Evolutionary conservation across 2,797 vertebrate genomes (phyloP), one percentile per base, ranked within the genome.

Genomic region (Phrynocephalus forsythii): DNA sequence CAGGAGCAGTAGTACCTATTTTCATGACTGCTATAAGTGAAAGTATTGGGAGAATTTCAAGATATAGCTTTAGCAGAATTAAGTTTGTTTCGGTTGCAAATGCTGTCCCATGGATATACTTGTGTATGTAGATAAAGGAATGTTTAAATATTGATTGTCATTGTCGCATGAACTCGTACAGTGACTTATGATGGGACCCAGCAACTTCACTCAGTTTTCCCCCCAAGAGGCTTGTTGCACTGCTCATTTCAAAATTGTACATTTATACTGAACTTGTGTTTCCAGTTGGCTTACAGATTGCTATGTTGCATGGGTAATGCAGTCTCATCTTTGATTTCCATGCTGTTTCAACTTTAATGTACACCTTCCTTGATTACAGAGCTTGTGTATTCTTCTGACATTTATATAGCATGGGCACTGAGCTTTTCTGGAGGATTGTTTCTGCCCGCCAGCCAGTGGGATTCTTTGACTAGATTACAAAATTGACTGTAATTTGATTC

Each of bases 101-200:
- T 94, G 91, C 92, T 95, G 92, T 52, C 91, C 77, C 87, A 90
- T 83, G 92, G 86, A 90, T 88, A 95, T 91, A 94, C 90, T 92
- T 91, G 90, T 90, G 92, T 82, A 90, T 90, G 92, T 88, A 87
- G 6, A 95, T 93, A 94, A 38, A 92, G 91, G 92, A 82, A 90
- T 93, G 92, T 90, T 90, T 91, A 86, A 93, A 93, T 92, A 80
- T 92, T 92, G 52, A 80, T 92, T 92, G 52, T 75, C 91, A 88
- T 85, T 88, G 91, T 87, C 84, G 89, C 20, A 5, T 88, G 87
- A 88, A 1, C 82, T 92, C 18, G 71, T 76, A 72, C 71, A 84
- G 69, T 90, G 71, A 87, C 71, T 76, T 69, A 84, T 75, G 82
- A 87, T 84, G 82, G 88, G 33, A 73, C 75, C 90, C 0, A 81